Percentiles rank a stretch among this genome's conserved stretches.
phyloP scores from a whole-genome alignment of 2,888 invertebrate genomes.

The Watsonalla binaria region DNA sequence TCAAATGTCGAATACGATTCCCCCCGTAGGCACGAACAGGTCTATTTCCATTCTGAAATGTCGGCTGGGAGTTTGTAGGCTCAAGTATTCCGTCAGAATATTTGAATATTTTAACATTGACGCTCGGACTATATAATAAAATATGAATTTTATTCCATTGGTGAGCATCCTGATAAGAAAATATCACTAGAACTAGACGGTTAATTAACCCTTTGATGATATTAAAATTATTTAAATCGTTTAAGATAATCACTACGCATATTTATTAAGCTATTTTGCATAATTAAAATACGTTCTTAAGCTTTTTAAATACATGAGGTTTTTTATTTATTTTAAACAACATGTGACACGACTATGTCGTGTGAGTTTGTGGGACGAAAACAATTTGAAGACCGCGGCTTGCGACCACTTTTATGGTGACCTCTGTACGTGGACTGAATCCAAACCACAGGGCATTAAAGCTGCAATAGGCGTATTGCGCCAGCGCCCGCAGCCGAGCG shows the following conservation, averaged over 20 bases:
- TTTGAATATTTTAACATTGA: conserved; percentile 69
- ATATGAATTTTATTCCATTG: conserved; percentile 49
- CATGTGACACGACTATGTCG: conserved; percentile 34
- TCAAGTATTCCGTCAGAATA: conserved; percentile 68
- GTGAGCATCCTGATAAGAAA: conserved; percentile 20
- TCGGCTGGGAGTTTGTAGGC: conserved; percentile 54
- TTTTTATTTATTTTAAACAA: conserved; percentile 17
- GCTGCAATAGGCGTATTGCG: conserved; percentile 58
- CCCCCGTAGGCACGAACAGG: conserved; percentile 58
- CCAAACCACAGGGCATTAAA: conserved; percentile 66
- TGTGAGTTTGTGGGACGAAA: conserved; percentile 55
- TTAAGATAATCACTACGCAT: too few species aligned
- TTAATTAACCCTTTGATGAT: conserved; percentile 16
- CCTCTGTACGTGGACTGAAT: conserved; percentile 59
- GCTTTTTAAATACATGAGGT: too few species aligned
- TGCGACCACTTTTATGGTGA: conserved; percentile 62
- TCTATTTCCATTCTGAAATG: conserved; percentile 70
- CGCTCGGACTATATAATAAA: conserved; percentile 47
- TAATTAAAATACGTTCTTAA: too few species aligned
- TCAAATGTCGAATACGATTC: conserved; percentile 65
- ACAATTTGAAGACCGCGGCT: conserved; percentile 59
- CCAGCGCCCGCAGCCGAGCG: conserved; percentile 39
- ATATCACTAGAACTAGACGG: conserved; percentile 11
- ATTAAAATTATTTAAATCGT: neutral
- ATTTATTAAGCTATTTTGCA: too few species aligned